Conservation (phyloP, 2,888 invertebrate genomes). For the Acrobasis consociella region DNA sequence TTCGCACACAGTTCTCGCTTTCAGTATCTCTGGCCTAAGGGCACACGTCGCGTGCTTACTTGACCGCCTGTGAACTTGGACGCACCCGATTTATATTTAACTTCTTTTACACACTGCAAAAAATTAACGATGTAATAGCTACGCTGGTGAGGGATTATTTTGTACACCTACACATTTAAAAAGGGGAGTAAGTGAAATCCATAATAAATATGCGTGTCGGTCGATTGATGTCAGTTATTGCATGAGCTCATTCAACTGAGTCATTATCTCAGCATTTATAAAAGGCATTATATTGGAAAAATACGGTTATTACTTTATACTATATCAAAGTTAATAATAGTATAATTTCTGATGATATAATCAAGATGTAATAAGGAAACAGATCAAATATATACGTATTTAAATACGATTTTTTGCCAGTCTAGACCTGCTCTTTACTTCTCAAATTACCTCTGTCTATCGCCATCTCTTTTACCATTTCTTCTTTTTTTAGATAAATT, state of each 20-base stretch:
- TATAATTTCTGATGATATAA: too few species aligned
- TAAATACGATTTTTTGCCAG: too few species aligned
- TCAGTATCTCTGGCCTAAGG: constrained; percentile 48
- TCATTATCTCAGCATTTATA: constrained; percentile 36
- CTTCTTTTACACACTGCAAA: constrained; percentile 26
- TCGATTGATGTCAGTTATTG: constrained; percentile 50
- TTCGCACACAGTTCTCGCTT: constrained; percentile 38
- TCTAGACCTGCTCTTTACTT: too few species aligned
- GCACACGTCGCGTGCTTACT: constrained; percentile 47
- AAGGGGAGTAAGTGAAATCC: constrained; percentile 43
- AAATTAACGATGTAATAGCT: constrained; percentile 34
- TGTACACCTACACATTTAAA: constrained; percentile 44
- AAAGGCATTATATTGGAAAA: constrained; percentile 2
- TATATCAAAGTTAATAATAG: background rate
- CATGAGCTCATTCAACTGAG: constrained; percentile 54
- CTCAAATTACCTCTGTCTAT: too few species aligned
- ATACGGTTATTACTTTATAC: background rate
- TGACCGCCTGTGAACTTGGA: constrained; percentile 29
- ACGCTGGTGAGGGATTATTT: constrained; percentile 39
- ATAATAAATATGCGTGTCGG: constrained; percentile 32
- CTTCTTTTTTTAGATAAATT: too few species aligned
- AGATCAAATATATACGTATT: too few species aligned
- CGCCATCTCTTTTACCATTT: too few species aligned
- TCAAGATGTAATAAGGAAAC: too few species aligned
- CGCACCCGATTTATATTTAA: constrained; percentile 35